Percentiles rank a stretch among this genome's conserved stretches.
phyloP scores from a whole-genome alignment of 2,797 vertebrate genomes.

The Microtus californicus region DNA sequence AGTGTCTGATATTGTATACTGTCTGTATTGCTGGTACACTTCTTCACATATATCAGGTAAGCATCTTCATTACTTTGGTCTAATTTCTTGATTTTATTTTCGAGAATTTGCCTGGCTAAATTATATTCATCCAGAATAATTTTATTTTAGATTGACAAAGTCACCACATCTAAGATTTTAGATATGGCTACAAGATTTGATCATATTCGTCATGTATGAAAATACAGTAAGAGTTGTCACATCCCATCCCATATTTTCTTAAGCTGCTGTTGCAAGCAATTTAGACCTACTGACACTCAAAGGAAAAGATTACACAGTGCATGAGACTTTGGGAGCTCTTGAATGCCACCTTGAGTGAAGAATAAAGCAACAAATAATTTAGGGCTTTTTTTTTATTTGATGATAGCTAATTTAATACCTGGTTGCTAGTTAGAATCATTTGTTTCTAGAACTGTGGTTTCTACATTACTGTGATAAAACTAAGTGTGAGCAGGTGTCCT shows the following conservation, averaged over 20 bases:
- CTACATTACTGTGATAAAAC: not conserved
- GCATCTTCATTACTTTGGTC: not conserved
- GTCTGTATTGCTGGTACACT: no score
- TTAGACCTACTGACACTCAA: not conserved
- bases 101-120: not conserved
- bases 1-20: not conserved
- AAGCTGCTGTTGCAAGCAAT: not conserved
- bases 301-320: fast-evolving
- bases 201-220: not conserved
- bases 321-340: not conserved
- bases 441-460: not conserved
- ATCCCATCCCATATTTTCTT: not conserved
- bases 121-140: not conserved
- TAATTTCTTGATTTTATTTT: not conserved
- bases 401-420: no score
- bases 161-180: not conserved
- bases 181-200: not conserved
- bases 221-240: not conserved
- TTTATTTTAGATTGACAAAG: not conserved
- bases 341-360: not conserved
- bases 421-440: not conserved
- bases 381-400: not conserved
- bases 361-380: not conserved
- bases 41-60: not conserved
- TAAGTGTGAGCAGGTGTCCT: not conserved